phyloP scores from a whole-genome alignment of 2,797 vertebrate genomes.

The Mionectes olivaceus region DNA sequence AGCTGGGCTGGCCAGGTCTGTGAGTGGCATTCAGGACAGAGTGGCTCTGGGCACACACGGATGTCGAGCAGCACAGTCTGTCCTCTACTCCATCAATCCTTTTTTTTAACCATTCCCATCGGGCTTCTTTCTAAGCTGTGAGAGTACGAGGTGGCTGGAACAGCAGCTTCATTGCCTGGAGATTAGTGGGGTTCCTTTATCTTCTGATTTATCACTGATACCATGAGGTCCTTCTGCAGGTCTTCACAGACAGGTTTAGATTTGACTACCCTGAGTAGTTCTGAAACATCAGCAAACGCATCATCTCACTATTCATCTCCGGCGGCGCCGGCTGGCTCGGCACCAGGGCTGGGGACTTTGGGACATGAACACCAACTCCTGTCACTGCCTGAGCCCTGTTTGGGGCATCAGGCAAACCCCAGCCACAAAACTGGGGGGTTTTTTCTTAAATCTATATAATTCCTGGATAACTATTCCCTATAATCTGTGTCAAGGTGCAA shows the following conservation, averaged over 20 bases:
- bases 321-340: background rate
- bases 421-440: background rate
- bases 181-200: background rate
- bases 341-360: background rate
- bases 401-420: background rate
- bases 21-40: background rate
- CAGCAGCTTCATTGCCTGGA: background rate
- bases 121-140: background rate
- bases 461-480: background rate
- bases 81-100: background rate
- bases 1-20: background rate
- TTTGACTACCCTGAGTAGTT: background rate
- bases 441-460: background rate
- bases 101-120: background rate
- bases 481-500: background rate
- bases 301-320: background rate
- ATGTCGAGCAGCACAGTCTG: rapidly evolving
- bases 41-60: rapidly evolving
- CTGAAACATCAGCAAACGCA: background rate
- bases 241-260: constrained; percentile 12
- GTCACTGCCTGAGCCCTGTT: background rate
- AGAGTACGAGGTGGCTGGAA: background rate
- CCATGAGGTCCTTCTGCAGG: constrained; percentile 2
- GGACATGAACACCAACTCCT: background rate
- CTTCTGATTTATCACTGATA: background rate